Evolutionary conservation across 2,113 vertebrate genomes (phyloP).

Genomic region (Pluvianellus socialis): DNA sequence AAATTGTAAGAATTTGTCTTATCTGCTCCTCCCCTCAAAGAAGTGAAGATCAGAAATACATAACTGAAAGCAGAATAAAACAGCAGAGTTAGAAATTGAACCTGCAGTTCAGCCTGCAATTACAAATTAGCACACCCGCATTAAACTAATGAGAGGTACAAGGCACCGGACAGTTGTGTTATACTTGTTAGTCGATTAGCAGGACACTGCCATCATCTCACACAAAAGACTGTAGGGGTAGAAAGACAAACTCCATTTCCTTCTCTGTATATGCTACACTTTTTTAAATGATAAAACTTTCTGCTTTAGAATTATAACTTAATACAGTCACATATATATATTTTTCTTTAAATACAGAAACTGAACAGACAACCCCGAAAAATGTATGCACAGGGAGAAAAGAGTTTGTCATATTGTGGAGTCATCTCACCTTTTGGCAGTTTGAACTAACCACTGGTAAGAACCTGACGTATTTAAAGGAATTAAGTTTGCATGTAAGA

Average conservation of each 20-base stretch:
- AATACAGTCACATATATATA: background rate
- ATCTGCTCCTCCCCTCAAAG: background rate
- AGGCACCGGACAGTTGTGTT: accelerated
- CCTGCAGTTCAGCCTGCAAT: background rate
- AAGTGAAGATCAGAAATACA: background rate
- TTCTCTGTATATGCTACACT: background rate
- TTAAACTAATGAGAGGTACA: background rate
- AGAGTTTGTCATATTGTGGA: background rate
- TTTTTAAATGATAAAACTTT: background rate
- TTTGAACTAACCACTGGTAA: background rate
- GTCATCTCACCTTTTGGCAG: background rate
- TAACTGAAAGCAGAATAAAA: background rate
- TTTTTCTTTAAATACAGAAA: background rate
- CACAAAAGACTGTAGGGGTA: background rate
- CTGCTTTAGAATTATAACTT: background rate
- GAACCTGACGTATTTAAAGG: background rate
- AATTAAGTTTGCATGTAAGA: background rate
- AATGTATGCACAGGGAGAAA: accelerated
- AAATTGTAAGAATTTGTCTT: background rate
- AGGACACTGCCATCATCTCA: background rate
- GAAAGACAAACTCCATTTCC: background rate
- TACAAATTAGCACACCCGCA: background rate
- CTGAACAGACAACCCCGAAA: background rate
- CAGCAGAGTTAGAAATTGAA: background rate
- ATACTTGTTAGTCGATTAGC: background rate